A percentile compares a stretch with the other conserved stretches of the same genome.
These are phyloP conservation scores for Lepus europaeus DNA, from an alignment of 2,113 vertebrate species.

Conservation along the genomic window DNA sequence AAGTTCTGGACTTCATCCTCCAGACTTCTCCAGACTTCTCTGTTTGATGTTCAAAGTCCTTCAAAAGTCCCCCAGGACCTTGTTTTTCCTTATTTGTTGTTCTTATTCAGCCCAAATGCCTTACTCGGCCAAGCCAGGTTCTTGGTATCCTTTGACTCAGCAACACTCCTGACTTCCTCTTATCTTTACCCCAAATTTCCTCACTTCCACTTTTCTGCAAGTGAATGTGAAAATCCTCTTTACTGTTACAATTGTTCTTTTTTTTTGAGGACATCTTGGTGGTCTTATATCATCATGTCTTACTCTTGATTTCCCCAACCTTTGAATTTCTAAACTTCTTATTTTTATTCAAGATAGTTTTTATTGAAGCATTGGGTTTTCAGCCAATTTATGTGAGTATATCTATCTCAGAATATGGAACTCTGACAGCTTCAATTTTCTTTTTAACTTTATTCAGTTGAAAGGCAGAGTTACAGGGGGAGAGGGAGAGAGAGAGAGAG, in stretches of 20 bases:
- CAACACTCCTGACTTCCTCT: background rate
- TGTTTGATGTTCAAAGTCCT: background rate
- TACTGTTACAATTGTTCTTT: background rate
- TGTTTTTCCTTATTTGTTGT: background rate
- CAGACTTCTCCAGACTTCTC: background rate
- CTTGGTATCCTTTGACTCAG: background rate
- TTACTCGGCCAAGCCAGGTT: background rate
- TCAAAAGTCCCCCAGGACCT: background rate
- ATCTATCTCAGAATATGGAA: background rate
- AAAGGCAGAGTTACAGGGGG: too few species aligned
- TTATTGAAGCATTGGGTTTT: background rate
- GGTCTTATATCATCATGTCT: background rate
- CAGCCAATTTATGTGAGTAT: background rate
- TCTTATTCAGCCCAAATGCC: background rate
- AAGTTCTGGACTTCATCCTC: background rate
- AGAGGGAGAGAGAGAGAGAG: too few species aligned
- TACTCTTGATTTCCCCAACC: background rate
- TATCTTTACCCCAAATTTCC: background rate
- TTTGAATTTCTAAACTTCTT: background rate
- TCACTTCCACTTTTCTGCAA: background rate
- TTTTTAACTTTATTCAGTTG: too few species aligned
- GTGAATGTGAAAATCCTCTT: background rate
- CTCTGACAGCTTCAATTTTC: background rate
- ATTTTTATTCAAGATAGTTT: background rate
- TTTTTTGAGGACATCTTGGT: background rate